phyloP scores from a whole-genome alignment of 2,113 vertebrate genomes.

The Microcebus tavaratra region DNA sequence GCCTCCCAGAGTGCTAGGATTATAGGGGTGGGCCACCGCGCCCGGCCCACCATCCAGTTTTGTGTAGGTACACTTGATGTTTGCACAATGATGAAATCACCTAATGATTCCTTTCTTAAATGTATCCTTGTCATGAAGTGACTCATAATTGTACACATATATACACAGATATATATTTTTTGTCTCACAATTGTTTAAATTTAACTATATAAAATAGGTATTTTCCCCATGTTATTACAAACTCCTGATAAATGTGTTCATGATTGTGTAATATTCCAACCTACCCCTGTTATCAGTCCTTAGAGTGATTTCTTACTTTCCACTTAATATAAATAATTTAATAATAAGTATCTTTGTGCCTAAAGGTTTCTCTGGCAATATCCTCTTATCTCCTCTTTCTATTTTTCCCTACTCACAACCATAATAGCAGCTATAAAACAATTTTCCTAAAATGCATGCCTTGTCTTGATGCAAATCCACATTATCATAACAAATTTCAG shows the following conservation, averaged over 20 bases:
- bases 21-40: too few species aligned
- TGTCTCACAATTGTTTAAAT: background rate
- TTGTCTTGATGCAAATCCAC: background rate
- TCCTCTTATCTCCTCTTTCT: background rate
- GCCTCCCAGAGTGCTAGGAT: too few species aligned
- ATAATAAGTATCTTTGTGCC: background rate
- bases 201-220: background rate
- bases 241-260: background rate
- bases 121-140: background rate
- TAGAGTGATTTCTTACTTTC: background rate
- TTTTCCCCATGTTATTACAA: background rate
- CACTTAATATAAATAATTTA: background rate
- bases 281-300: background rate
- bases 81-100: background rate
- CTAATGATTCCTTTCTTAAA: background rate
- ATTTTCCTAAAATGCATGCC: background rate
- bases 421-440: background rate
- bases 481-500: background rate
- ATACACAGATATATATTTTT: background rate
- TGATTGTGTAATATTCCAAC: background rate
- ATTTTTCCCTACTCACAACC: background rate
- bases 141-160: background rate
- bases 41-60: background rate
- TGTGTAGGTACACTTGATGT: background rate
- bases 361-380: background rate